phyloP scores from a whole-genome alignment of 2,888 invertebrate genomes.

The Calameuta filiformis region DNA sequence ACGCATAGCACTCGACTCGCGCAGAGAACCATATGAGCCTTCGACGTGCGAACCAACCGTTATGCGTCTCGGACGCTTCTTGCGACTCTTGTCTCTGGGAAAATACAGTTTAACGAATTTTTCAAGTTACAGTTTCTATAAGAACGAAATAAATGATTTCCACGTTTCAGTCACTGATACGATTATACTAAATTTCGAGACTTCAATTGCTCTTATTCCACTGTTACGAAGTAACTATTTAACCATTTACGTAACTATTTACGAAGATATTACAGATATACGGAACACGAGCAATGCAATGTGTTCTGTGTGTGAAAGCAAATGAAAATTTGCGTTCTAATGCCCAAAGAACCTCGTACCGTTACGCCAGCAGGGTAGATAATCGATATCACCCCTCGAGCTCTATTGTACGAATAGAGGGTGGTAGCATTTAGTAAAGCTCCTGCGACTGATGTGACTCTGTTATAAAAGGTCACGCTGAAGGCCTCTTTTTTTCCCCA shows the following conservation, averaged over 20 bases:
- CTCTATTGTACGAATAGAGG: conserved; percentile 19
- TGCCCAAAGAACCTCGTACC: background rate
- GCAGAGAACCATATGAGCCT: background rate
- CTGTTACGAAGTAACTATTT: too few species aligned
- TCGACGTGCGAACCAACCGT: background rate
- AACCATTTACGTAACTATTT: too few species aligned
- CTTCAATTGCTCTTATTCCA: too few species aligned
- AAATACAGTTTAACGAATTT: background rate
- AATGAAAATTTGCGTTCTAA: background rate
- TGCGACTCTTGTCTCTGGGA: background rate
- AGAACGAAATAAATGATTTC: background rate
- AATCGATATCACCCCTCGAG: conserved; percentile 12
- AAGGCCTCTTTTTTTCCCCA: conserved; percentile 41
- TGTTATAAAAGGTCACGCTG: conserved; percentile 51
- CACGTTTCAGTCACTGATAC: background rate
- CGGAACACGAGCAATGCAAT: background rate
- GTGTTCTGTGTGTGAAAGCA: background rate
- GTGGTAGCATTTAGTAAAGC: conserved; percentile 18
- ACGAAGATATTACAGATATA: background rate
- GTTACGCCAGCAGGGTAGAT: background rate
- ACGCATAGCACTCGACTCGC: conserved; percentile 25
- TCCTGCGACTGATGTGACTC: conserved; percentile 37
- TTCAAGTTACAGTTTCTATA: background rate
- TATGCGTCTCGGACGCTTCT: background rate
- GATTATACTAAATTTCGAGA: background rate